Evolutionary conservation across 2,888 invertebrate genomes (phyloP), one percentile per base, ranked within the genome.

Genomic region (Chelonus formosanus): DNA sequence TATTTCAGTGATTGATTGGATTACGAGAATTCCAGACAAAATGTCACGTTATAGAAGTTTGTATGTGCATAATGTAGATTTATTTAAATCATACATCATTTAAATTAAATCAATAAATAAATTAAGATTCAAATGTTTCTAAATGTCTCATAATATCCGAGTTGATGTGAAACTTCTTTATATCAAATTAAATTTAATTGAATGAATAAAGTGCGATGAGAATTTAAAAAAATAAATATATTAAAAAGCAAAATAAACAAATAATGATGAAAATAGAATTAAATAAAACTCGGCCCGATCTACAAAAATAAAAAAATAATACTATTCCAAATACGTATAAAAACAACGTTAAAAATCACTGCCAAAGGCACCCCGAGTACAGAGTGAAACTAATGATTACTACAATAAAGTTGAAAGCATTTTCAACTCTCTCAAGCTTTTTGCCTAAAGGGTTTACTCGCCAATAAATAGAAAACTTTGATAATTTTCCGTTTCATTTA

Each of bases 361-460:
- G 79, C 80, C 79, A 79, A 75, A 74, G 63, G 64, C 72, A 70
- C 4, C 72, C 45, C 67, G 57, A 67, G 72, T 56, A 65, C 59
- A 69, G 36, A 55, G n/a, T 63, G 43, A 54, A 52, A 55, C 47
- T 35, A 45, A 47, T 35, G 54, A 43, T 43, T 20, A 20, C 63
- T 57, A 60, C 58, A 57, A 63, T 63, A 59, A 57, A 63, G 32
- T 31, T 55, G 54, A 60, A 53, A 56, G 40, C 44, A 56, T 56
- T 61, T 65, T 54, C 56, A 43, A 56, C 65, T 69, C 62, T 65
- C 61, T 34, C 63, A 6, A 4, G 48, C 31, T 55, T 40, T 40
- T 40, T 40, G 40, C 40, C 40, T 40, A 6, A 40, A 40, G 40
- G 40, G 4, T 40, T 40, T 40, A 6, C 40, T 6, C 40, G 40